These are phyloP conservation scores for Struthidea cinerea DNA, from an alignment of 2,113 vertebrate species.

Conservation along the genomic window DNA sequence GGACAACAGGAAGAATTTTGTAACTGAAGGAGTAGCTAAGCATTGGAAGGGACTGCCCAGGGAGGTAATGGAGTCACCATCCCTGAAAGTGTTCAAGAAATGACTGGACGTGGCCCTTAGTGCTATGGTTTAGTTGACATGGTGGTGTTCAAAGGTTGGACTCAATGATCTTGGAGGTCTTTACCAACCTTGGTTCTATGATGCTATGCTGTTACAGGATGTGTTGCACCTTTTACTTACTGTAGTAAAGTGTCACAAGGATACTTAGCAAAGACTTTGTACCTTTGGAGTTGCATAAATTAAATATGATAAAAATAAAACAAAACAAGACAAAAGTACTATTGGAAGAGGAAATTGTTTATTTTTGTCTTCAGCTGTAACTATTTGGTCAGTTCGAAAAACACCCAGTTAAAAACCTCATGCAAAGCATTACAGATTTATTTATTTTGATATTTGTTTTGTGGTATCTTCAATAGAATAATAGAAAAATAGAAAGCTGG, in stretches of 20 bases:
- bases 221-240: neutral
- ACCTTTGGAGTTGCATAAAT: neutral
- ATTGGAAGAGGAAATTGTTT: neutral
- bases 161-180: neutral
- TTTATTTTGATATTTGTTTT: neutral
- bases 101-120: fast-evolving
- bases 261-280: neutral
- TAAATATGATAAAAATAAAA: neutral
- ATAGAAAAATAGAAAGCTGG: neutral
- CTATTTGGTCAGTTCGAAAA: neutral
- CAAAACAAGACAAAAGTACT: neutral
- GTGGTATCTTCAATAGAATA: neutral
- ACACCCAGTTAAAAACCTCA: neutral
- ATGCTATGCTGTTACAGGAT: neutral
- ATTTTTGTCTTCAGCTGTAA: neutral
- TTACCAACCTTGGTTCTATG: neutral
- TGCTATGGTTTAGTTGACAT: neutral
- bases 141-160: neutral
- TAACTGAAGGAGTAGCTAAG: neutral
- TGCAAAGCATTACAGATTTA: neutral
- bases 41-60: neutral
- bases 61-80: neutral
- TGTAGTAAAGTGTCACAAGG: neutral
- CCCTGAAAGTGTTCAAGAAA: neutral
- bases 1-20: neutral